Base-by-base conservation (phyloP, 2,888 invertebrate genomes). In the Sturmia bella region DNA sequence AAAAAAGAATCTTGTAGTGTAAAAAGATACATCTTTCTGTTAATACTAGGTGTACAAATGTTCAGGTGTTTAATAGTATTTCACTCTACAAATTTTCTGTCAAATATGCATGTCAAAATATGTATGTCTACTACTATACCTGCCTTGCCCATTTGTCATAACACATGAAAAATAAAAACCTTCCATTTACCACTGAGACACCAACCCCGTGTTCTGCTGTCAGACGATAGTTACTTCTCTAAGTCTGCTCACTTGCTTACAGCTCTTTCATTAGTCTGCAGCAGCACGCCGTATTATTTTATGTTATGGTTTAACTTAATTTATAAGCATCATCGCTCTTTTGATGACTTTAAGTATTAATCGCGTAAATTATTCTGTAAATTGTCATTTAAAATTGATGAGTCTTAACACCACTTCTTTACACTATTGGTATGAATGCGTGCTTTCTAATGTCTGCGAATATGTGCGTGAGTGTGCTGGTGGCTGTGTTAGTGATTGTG, bases 311-410 rank as follows among this genome's bases (percentile, higher is more conserved):
- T 52, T 56, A 59, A 57, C 37, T 64, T 63, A 74, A 80, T 69
- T 80, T 74, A 52, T 59, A 69, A 69, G 69, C 80, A 48, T 80
- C 75, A 75, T 75, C 56, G 75, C 75, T 75, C 59, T 59, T 70
- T 57, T 39, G 43, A 57, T 43, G 39, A 57, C 43, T 64, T 43
- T 43, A 59, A 52, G 39, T 69, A 77, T 76, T 78, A 81, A 83
- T 81, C 72, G 75, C 52, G 76, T 73, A 72, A 73, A 73, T 80
- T 80, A 77, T 73, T 73, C 72, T 68, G 78, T 59, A 81, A 83
- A 81, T 73, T 83, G 81, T 68, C 78, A 68, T 78, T 81, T 78
- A 78, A 78, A 81, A 83, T 83, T 81, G 75, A 80, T 80, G 80
- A 75, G 75, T 75, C 75, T 70, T 70, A 75, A 74, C 80, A 54